These are phyloP conservation scores for Paralichthys olivaceus DNA, from an alignment of 2,113 vertebrate species.

Conservation along the genomic window DNA sequence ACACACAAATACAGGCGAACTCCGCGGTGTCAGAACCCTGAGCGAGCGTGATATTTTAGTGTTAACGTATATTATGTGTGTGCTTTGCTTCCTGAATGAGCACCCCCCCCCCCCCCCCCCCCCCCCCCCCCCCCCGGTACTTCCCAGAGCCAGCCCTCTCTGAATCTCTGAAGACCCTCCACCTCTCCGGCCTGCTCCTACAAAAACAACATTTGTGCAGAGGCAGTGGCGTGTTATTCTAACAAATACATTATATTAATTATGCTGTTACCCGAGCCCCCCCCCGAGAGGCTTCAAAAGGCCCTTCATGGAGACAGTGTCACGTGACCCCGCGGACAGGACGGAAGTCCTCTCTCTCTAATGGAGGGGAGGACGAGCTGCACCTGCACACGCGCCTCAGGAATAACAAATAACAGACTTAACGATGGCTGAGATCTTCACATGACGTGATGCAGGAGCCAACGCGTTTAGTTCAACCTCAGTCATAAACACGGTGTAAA, in stretches of 20 bases:
- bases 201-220: slow-evolving; percentile 79
- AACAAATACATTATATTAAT: slow-evolving; percentile 80
- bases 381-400: slow-evolving; percentile 45
- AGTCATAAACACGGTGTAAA: background rate
- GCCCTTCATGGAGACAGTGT: slow-evolving; percentile 39
- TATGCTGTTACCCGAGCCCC: slow-evolving; percentile 71
- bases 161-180: slow-evolving; percentile 61
- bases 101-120: slow-evolving; percentile 16
- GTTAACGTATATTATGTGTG: slow-evolving; percentile 53
- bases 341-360: slow-evolving; percentile 59
- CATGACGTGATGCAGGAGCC: background rate
- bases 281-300: slow-evolving; percentile 70
- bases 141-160: slow-evolving; percentile 12
- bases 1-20: slow-evolving; percentile 21
- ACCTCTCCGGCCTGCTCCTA: slow-evolving; percentile 51
- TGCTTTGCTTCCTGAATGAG: slow-evolving; percentile 44
- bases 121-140: slow-evolving; percentile 11
- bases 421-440: background rate
- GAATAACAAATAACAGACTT: background rate
- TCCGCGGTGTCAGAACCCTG: slow-evolving; percentile 44
- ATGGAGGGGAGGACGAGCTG: slow-evolving; percentile 20
- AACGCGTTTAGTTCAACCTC: background rate
- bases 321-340: slow-evolving; percentile 43
- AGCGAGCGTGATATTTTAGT: slow-evolving; percentile 58
- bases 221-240: slow-evolving; percentile 77